A percentile compares a stretch with the other conserved stretches of the same genome.
phyloP scores from a whole-genome alignment of 2,113 vertebrate species.

The Puffinus mauretanicus region DNA sequence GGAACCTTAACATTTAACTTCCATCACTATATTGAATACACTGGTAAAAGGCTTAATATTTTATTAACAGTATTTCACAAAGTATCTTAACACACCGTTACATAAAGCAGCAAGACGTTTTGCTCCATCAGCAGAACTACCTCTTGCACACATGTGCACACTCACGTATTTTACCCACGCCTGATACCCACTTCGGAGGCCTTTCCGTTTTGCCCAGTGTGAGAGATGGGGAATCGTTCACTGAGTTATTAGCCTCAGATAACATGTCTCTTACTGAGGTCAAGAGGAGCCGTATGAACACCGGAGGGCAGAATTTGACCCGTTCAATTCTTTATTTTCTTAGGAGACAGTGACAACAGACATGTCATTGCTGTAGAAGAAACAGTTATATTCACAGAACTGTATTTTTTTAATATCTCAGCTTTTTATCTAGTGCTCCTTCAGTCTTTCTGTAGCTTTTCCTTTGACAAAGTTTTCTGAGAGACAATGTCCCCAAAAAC shows the following conservation, averaged over 20 bases:
- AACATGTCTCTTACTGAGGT: not conserved
- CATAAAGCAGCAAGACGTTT: not conserved
- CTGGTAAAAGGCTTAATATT: not conserved
- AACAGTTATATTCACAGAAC: not conserved
- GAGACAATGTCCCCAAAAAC: not conserved
- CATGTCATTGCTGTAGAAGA: not conserved
- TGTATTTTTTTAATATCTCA: not conserved
- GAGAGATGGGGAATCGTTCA: not conserved
- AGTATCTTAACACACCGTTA: not conserved
- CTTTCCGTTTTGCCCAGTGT: not conserved
- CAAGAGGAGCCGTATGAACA: not conserved
- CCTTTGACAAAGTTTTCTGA: not conserved
- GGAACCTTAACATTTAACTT: not conserved
- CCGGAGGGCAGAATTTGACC: not conserved
- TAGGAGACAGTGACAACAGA: not conserved
- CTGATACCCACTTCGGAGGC: not conserved
- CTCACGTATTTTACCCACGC: rapidly evolving
- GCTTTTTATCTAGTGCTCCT: not conserved
- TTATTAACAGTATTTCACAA: not conserved
- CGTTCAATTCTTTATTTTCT: not conserved
- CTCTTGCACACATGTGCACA: not conserved
- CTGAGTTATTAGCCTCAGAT: not conserved
- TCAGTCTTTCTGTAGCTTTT: not conserved
- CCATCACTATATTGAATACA: not conserved
- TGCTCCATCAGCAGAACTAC: not conserved